Percentiles rank a stretch among this genome's conserved stretches.
Evolutionary conservation across 2,113 vertebrate species (phyloP).

Genomic region (Leptocoma aspasia): DNA sequence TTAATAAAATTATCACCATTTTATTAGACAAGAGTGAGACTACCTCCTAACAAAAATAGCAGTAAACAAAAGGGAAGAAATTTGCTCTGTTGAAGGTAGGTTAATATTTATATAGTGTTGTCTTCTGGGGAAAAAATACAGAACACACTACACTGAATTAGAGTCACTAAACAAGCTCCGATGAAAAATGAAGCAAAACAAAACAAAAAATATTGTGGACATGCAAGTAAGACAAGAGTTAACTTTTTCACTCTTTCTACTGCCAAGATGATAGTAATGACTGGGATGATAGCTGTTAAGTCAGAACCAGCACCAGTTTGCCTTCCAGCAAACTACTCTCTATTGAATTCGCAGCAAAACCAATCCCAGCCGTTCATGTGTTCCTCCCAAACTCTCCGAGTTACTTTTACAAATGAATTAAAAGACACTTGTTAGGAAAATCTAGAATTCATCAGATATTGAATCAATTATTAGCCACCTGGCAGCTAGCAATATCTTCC

Average conservation of each 20-base stretch:
- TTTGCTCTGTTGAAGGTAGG: not conserved
- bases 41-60: not conserved
- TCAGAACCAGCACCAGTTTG: not conserved
- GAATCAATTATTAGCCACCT: not conserved
- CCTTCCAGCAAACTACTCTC: not conserved
- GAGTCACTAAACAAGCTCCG: not conserved
- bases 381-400: not conserved
- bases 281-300: not conserved
- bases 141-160: not conserved
- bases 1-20: not conserved
- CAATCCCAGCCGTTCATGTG: not conserved
- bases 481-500: not conserved
- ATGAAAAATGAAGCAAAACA: not conserved
- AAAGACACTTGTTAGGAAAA: not conserved
- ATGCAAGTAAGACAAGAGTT: not conserved
- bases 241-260: not conserved
- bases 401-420: not conserved
- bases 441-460: not conserved
- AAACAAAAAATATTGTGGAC: not conserved
- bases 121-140: not conserved
- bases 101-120: not conserved
- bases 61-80: not conserved
- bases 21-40: not conserved
- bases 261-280: not conserved
- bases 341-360: not conserved